Conservation (phyloP, 2,113 vertebrate genomes). For the Andinoacara biseriatus region DNA sequence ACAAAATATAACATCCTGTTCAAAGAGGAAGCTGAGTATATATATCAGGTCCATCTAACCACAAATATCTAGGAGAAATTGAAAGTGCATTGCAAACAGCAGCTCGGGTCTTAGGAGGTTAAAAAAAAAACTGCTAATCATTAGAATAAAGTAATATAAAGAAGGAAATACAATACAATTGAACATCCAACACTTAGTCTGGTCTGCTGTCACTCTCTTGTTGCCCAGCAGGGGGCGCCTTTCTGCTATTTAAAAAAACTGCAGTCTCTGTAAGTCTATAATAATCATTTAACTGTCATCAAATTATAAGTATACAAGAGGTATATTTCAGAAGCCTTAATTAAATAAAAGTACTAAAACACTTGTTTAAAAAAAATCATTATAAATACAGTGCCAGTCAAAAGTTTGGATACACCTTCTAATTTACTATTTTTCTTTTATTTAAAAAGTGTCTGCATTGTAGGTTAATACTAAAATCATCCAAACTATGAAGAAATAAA, state of each 20-base stretch:
- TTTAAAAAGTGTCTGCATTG: too few species aligned
- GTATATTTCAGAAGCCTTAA: not conserved
- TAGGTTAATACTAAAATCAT: too few species aligned
- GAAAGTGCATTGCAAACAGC: too few species aligned
- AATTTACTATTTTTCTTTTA: too few species aligned
- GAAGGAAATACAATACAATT: not conserved
- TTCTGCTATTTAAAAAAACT: not conserved
- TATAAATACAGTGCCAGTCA: not conserved
- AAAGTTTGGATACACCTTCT: too few species aligned
- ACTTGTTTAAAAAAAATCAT: not conserved
- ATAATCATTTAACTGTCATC: not conserved
- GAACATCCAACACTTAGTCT: not conserved
- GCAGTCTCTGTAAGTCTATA: not conserved
- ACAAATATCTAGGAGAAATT: too few species aligned
- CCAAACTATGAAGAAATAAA: too few species aligned
- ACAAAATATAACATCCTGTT: too few species aligned
- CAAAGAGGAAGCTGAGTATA: too few species aligned
- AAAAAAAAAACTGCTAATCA: not conserved
- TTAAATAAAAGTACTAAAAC: not conserved
- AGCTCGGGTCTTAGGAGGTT: too few species aligned
- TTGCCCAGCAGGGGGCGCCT: not conserved
- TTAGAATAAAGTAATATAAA: not conserved
- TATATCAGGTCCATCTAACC: too few species aligned
- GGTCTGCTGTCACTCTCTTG: not conserved
- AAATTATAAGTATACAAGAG: not conserved